Evolutionary conservation across 1,140 invertebrate genomes (phyloP).

Genomic region (Aphelinus certus): DNA sequence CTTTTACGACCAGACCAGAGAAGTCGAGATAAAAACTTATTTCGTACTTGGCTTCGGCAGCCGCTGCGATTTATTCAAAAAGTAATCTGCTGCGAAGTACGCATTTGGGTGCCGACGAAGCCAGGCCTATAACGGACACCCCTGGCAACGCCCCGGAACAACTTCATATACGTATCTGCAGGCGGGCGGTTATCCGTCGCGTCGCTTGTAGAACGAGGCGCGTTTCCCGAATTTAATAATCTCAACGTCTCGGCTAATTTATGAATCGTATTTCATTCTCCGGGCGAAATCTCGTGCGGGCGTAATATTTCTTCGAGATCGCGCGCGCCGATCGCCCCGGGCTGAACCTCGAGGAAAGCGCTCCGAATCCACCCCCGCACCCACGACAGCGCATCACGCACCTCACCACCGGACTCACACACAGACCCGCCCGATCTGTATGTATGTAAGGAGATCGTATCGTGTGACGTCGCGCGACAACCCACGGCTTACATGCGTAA

Average conservation of each 20-base stretch:
- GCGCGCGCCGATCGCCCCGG: not conserved
- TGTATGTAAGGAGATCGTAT: not conserved
- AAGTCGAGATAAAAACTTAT: too few species aligned
- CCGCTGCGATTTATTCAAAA: too few species aligned
- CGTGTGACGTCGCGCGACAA: not conserved
- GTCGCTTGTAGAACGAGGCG: slow-evolving; percentile 13
- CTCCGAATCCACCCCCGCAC: not conserved
- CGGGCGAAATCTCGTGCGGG: slow-evolving; percentile 3
- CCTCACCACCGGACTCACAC: too few species aligned
- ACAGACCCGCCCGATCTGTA: too few species aligned
- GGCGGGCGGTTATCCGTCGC: too few species aligned
- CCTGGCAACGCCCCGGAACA: not conserved
- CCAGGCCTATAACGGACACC: too few species aligned
- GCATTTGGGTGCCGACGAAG: too few species aligned
- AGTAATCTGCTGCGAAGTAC: too few species aligned
- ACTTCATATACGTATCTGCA: too few species aligned
- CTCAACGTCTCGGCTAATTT: slow-evolving; percentile 27
- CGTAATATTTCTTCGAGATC: slow-evolving; percentile 23
- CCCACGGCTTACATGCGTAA: slow-evolving; percentile 16
- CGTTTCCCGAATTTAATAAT: slow-evolving; percentile 33
- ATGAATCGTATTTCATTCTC: not conserved
- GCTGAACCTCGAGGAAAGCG: slow-evolving; percentile 19
- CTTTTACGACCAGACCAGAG: too few species aligned
- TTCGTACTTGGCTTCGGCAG: too few species aligned
- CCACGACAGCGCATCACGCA: not conserved